Conservation (phyloP, 2,888 invertebrate species). For the Conchocele bisecta region DNA sequence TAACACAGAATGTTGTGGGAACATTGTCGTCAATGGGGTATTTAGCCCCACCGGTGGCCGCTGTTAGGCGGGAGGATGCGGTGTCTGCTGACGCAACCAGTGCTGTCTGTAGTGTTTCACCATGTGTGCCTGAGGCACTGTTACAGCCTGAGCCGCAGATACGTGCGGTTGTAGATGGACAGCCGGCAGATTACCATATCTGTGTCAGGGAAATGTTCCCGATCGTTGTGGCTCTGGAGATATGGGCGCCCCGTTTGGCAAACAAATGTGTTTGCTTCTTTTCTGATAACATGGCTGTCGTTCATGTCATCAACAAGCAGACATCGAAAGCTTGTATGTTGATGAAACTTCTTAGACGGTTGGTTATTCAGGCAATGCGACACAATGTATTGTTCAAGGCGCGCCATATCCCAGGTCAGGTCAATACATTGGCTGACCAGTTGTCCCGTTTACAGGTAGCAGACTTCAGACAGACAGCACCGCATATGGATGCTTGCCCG, state of each 20-base stretch:
- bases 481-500: slow-evolving; percentile 17
- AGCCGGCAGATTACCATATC: slow-evolving; percentile 16
- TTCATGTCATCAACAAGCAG: slow-evolving; percentile 41
- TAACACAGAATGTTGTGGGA: too few species aligned
- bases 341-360: slow-evolving; percentile 38
- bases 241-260: slow-evolving; percentile 18
- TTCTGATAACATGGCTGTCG: slow-evolving; percentile 40
- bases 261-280: slow-evolving; percentile 30
- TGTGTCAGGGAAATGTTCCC: slow-evolving; percentile 48
- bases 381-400: slow-evolving; percentile 32
- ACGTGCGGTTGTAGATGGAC: too few species aligned
- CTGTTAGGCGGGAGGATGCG: too few species aligned
- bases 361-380: slow-evolving; percentile 34
- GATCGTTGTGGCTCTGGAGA: slow-evolving; percentile 44
- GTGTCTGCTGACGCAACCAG: too few species aligned
- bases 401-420: slow-evolving; percentile 31
- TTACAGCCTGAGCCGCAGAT: too few species aligned
- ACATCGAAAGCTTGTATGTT: slow-evolving; percentile 23
- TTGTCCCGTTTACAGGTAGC: slow-evolving; percentile 49
- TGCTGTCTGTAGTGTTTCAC: too few species aligned
- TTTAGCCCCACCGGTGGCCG: too few species aligned
- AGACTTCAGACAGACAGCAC: slow-evolving; percentile 22
- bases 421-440: slow-evolving; percentile 40
- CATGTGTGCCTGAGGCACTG: too few species aligned
- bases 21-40: too few species aligned